phyloP scores from a whole-genome alignment of 1,140 invertebrate species.

The Ooceraea biroi region DNA sequence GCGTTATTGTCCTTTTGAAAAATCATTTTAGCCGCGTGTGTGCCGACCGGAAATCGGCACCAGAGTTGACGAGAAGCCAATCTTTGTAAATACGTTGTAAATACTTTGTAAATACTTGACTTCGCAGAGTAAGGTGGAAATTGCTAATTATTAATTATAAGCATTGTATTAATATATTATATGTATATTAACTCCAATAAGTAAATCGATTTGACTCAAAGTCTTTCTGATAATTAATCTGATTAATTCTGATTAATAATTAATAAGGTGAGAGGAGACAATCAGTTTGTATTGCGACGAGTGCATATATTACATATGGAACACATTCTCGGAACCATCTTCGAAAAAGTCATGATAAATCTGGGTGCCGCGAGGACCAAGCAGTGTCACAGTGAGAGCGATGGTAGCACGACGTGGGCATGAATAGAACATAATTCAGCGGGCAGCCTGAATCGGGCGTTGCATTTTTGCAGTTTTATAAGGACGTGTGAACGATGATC shows the following conservation, averaged over 20 bases:
- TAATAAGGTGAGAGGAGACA: not conserved
- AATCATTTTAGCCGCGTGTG: not conserved
- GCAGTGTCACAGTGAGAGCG: conserved; percentile 24
- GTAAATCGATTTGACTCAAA: too few relatives aligned
- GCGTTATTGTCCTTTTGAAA: not conserved
- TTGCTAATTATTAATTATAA: not conserved
- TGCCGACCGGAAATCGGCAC: not conserved
- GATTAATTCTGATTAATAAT: not conserved
- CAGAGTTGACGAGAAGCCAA: not conserved
- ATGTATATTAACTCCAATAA: not conserved
- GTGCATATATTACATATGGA: not conserved
- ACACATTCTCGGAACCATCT: not conserved
- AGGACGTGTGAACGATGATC: conserved; percentile 44
- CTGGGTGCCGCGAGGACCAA: not conserved
- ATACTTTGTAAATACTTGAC: not conserved
- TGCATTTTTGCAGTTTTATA: conserved; percentile 47
- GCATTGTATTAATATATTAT: not conserved
- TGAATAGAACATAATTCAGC: conserved; percentile 56
- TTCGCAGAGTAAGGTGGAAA: not conserved
- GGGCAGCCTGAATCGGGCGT: conserved; percentile 6
- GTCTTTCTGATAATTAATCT: too few relatives aligned
- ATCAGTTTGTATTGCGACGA: not conserved
- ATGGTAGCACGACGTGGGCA: not conserved
- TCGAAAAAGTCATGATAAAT: conserved; percentile 20
- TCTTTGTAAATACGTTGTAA: not conserved